Percentiles rank a stretch among this genome's conserved stretches.
Evolutionary conservation across 2,888 invertebrate genomes (phyloP).

Genomic region (Torymus texanus): DNA sequence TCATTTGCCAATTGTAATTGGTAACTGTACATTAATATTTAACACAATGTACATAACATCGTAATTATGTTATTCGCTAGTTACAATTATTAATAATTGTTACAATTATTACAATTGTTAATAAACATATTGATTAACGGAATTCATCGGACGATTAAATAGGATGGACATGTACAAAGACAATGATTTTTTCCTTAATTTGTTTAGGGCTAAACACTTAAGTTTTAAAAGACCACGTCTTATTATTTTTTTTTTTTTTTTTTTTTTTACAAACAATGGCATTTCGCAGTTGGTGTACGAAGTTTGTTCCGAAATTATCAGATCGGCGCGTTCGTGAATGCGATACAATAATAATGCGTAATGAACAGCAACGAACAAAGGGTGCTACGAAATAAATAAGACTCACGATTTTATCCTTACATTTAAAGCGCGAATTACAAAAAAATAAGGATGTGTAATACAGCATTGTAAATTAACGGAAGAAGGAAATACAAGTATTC

Average conservation of each 20-base stretch:
- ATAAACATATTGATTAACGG: slow-evolving; percentile 69
- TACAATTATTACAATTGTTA: slow-evolving; percentile 53
- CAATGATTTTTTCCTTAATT: slow-evolving; percentile 63
- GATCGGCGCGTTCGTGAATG: slow-evolving; percentile 42
- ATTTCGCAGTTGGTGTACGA: slow-evolving; percentile 51
- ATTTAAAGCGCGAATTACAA: slow-evolving; percentile 34
- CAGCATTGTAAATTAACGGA: slow-evolving; percentile 59
- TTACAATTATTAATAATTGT: slow-evolving; percentile 64
- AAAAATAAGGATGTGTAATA: slow-evolving; percentile 50
- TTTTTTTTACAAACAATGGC: slow-evolving; percentile 50
- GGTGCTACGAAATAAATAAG: slow-evolving; percentile 60
- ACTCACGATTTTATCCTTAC: slow-evolving; percentile 27
- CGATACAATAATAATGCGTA: slow-evolving; percentile 42
- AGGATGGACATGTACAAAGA: slow-evolving; percentile 70
- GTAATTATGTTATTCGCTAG: slow-evolving; percentile 70
- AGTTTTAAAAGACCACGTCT: slow-evolving; percentile 48
- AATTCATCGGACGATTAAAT: slow-evolving; percentile 71
- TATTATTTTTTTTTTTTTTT: slow-evolving; percentile 34
- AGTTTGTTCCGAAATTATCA: slow-evolving; percentile 67
- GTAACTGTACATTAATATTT: slow-evolving; percentile 74
- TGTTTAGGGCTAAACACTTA: slow-evolving; percentile 54
- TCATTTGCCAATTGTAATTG: slow-evolving; percentile 71
- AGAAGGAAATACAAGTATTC: slow-evolving; percentile 31
- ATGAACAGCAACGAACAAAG: slow-evolving; percentile 61
- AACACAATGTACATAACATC: slow-evolving; percentile 73